phyloP scores from a whole-genome alignment of 2,113 vertebrate species.

The Chaetodon auriga region DNA sequence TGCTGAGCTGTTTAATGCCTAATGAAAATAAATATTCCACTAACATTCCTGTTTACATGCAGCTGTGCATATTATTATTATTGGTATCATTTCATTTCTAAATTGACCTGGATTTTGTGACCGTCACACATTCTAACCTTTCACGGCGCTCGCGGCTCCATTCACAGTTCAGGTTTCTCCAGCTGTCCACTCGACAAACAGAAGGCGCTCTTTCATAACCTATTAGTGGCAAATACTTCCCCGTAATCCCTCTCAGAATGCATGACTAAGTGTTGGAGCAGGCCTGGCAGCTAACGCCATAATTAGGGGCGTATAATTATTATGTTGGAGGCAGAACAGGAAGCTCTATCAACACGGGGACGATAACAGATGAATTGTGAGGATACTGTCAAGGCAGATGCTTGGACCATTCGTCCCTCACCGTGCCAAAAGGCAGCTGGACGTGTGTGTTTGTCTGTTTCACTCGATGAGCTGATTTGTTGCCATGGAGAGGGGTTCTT shows the following conservation, averaged over 20 bases:
- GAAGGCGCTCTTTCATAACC: conserved; percentile 71
- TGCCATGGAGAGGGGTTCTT: conserved; percentile 62
- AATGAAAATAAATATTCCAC: no score
- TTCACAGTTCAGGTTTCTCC: conserved; percentile 68
- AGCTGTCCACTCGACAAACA: conserved; percentile 72
- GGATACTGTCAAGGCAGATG: conserved; percentile 58
- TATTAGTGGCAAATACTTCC: conserved; percentile 70
- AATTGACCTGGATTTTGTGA: conserved; percentile 50
- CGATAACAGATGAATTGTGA: conserved; percentile 65
- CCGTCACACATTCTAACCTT: conserved; percentile 33
- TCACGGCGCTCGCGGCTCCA: neutral
- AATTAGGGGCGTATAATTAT: conserved; percentile 73
- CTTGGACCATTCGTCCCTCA: conserved; percentile 29
- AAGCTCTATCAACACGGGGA: conserved; percentile 57
- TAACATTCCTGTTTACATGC: neutral
- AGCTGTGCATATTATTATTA: neutral
- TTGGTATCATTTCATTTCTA: conserved; percentile 29
- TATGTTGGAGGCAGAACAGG: conserved; percentile 71
- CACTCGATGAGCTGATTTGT: conserved; percentile 56
- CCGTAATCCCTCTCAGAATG: conserved; percentile 73
- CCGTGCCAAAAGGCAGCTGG: conserved; percentile 38
- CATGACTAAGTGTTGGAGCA: conserved; percentile 68
- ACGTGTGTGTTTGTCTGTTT: conserved; percentile 20
- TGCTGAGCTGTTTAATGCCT: no score
- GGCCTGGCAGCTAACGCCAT: conserved; percentile 56